Evolutionary conservation across 2,888 invertebrate genomes (phyloP).

Genomic region (Thalpophila matura): DNA sequence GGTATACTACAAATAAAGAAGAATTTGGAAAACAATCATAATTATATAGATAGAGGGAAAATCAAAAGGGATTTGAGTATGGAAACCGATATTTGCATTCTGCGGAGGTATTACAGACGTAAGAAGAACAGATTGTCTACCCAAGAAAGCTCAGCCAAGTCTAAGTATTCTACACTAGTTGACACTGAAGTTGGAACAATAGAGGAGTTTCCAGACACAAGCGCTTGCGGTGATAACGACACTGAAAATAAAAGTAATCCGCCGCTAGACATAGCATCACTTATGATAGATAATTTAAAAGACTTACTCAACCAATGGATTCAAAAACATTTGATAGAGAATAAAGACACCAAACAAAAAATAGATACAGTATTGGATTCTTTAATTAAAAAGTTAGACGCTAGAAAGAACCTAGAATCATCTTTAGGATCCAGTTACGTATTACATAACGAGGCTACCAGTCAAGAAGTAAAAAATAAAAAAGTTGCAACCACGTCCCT

Average conservation of each 20-base stretch:
- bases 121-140: slow-evolving; percentile 69
- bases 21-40: slow-evolving; percentile 64
- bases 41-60: slow-evolving; percentile 67
- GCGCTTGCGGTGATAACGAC: slow-evolving; percentile 76
- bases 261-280: slow-evolving; percentile 70
- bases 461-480: slow-evolving; percentile 67
- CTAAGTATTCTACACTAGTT: slow-evolving; percentile 69
- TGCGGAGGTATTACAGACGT: slow-evolving; percentile 75
- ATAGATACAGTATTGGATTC: slow-evolving; percentile 75
- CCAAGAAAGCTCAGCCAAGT: slow-evolving; percentile 66
- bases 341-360: slow-evolving; percentile 72
- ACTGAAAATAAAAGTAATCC: slow-evolving; percentile 51
- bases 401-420: slow-evolving; percentile 45
- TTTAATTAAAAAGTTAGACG: slow-evolving; percentile 71
- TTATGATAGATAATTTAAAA: slow-evolving; percentile 80
- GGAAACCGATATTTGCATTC: slow-evolving; percentile 81
- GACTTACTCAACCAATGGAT: slow-evolving; percentile 77
- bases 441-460: slow-evolving; percentile 64
- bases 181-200: slow-evolving; percentile 71
- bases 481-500: slow-evolving; percentile 62
- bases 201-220: slow-evolving; percentile 70
- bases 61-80: slow-evolving; percentile 80
- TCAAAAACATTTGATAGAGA: slow-evolving; percentile 72
- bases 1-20: slow-evolving; percentile 70
- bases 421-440: slow-evolving; percentile 76